These are phyloP conservation scores for Rhagophthalmus giganteus DNA, from an alignment of 2,888 invertebrate species.

Conservation along the genomic window DNA sequence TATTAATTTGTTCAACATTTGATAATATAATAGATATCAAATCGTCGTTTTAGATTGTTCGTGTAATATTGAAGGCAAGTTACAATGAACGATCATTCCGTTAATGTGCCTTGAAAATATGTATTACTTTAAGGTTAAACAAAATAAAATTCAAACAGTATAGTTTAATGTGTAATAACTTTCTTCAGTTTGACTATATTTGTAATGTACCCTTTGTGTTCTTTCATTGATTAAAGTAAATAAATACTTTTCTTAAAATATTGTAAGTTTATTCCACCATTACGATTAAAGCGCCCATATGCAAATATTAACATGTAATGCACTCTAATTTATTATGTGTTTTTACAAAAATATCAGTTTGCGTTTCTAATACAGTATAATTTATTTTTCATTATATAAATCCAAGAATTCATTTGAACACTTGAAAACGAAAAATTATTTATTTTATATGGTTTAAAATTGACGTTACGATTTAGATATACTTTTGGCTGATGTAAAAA, in stretches of 20 bases:
- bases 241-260: neutral
- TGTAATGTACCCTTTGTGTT: neutral
- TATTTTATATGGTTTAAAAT: too few relatives aligned
- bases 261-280: too few relatives aligned
- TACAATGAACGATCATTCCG: constrained; percentile 26
- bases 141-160: constrained; percentile 22
- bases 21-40: constrained; percentile 4
- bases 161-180: constrained; percentile 32
- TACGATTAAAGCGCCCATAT: too few relatives aligned
- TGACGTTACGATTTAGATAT: too few relatives aligned
- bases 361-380: too few relatives aligned
- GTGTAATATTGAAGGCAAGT: constrained; percentile 5
- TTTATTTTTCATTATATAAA: too few relatives aligned
- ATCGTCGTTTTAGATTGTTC: constrained; percentile 9
- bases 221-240: neutral
- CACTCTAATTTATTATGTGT: too few relatives aligned
- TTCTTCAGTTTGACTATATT: neutral
- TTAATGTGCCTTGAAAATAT: constrained; percentile 37
- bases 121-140: constrained; percentile 29
- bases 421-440: too few relatives aligned
- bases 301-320: too few relatives aligned
- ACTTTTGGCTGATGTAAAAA: too few relatives aligned
- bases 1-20: constrained; percentile 16
- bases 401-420: too few relatives aligned
- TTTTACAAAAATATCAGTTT: too few relatives aligned